These are phyloP conservation scores for Pogonognathellus flavescens DNA, from an alignment of 1,140 invertebrate genomes.

Conservation along the genomic window DNA sequence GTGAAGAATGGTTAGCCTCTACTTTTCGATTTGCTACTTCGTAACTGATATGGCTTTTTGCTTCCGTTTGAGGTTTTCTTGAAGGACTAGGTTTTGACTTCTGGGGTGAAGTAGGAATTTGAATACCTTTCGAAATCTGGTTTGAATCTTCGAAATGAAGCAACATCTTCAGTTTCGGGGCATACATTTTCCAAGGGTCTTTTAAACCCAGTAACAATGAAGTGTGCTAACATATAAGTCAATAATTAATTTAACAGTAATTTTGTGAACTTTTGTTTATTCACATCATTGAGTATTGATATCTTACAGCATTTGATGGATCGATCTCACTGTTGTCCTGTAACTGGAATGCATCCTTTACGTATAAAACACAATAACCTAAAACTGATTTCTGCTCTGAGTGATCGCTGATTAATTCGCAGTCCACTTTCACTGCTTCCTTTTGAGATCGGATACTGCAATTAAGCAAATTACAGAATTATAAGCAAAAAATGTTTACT, in stretches of 20 bases:
- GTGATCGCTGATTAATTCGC: neutral
- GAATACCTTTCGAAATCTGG: neutral
- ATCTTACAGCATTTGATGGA: conserved; percentile 55
- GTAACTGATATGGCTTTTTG: no score
- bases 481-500: no score
- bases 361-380: conserved; percentile 52
- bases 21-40: no score
- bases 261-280: neutral
- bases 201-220: conserved; percentile 37
- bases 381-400: neutral
- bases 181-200: conserved; percentile 50
- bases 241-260: neutral
- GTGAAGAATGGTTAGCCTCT: no score
- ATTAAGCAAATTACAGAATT: neutral
- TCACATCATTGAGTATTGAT: neutral
- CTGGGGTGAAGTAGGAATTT: neutral
- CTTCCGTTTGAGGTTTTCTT: neutral
- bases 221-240: neutral
- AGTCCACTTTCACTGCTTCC: conserved; percentile 43
- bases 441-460: neutral
- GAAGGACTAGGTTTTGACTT: neutral
- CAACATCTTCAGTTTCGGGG: conserved; percentile 52
- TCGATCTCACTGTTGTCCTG: conserved; percentile 10
- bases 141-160: conserved; percentile 56
- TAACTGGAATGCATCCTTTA: conserved; percentile 50